Evolutionary conservation across 2,113 vertebrate genomes (phyloP).

Genomic region (Gadus chalcogrammus): DNA sequence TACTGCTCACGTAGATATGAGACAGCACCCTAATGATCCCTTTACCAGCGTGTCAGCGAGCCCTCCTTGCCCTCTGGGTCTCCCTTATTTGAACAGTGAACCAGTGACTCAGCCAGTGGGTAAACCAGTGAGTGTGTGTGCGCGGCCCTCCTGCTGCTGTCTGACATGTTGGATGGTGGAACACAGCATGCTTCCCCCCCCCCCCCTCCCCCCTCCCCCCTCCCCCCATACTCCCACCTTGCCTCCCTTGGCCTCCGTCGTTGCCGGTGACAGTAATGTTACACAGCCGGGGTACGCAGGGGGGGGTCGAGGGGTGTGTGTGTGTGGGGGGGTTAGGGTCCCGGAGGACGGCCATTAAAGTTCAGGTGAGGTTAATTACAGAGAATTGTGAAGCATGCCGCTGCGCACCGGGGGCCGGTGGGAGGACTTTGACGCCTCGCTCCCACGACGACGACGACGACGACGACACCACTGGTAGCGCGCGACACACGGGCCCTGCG

Average conservation of each 20-base stretch:
- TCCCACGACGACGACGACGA: constrained; percentile 46
- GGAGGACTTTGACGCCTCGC: constrained; percentile 55
- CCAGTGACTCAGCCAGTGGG: too few relatives aligned
- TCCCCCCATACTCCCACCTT: too few relatives aligned
- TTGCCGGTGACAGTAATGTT: constrained; percentile 50
- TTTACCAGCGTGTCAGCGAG: too few relatives aligned
- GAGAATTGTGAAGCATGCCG: constrained; percentile 69
- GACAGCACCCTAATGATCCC: too few relatives aligned
- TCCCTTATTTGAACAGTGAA: too few relatives aligned
- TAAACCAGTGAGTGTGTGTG: background rate
- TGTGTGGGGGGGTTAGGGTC: constrained; percentile 24
- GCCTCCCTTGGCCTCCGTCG: too few relatives aligned
- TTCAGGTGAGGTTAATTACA: constrained; percentile 77
- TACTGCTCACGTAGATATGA: too few relatives aligned
- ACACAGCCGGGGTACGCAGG: constrained; percentile 49
- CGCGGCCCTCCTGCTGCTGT: too few relatives aligned
- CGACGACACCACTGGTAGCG: constrained; percentile 39
- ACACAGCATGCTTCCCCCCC: constrained; percentile 21
- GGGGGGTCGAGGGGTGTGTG: too few relatives aligned
- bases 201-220: constrained; percentile 36
- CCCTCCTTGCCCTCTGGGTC: too few relatives aligned
- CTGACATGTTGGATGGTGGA: too few relatives aligned
- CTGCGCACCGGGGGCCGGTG: constrained; percentile 50
- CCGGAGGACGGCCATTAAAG: constrained; percentile 72
- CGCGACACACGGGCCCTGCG: constrained; percentile 35